Percentiles rank a stretch among this genome's conserved stretches.
These are phyloP conservation scores for Clarias batrachus DNA, from an alignment of 2,113 vertebrate genomes.

Conservation along the genomic window DNA sequence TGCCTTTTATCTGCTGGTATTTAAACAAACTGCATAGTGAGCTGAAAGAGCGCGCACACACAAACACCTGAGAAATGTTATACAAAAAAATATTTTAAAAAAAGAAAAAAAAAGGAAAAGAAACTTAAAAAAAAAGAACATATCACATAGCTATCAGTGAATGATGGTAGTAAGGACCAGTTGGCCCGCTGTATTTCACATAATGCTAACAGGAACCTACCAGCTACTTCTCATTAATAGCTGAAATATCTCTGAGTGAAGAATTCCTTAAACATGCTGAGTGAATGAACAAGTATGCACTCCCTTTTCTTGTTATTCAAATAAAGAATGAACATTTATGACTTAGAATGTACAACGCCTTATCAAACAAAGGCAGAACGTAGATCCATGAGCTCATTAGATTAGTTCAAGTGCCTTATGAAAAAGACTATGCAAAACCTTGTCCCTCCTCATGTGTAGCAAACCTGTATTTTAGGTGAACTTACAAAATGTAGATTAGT, in stretches of 20 bases:
- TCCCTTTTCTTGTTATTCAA: conserved; percentile 58
- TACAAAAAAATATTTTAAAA: not conserved
- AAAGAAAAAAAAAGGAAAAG: not conserved
- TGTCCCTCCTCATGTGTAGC: conserved; percentile 73
- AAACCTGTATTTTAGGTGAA: conserved; percentile 36
- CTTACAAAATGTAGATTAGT: conserved; percentile 60
- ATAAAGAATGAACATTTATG: conserved; percentile 28
- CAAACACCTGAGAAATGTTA: conserved; percentile 44
- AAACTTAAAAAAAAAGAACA: not conserved
- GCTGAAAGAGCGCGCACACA: conserved; percentile 56
- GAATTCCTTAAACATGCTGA: conserved; percentile 56
- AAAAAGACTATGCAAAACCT: conserved; percentile 90
- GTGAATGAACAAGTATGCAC: conserved; percentile 69
- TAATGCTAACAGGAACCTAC: conserved; percentile 5
- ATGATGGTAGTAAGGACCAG: conserved; percentile 6
- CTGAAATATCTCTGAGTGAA: conserved; percentile 16
- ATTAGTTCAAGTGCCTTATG: conserved; percentile 85
- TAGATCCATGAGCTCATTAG: conserved; percentile 56
- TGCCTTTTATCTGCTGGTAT: conserved; percentile 68
- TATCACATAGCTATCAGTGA: not conserved
- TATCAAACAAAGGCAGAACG: conserved; percentile 44
- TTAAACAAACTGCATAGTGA: conserved; percentile 61
- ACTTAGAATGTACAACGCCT: conserved; percentile 59
- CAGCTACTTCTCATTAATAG: not conserved
- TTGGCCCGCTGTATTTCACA: not conserved